A percentile compares a stretch with the other conserved stretches of the same genome.
These are phyloP conservation scores for Eumeta japonica DNA, from an alignment of 1,140 invertebrate species.

Conservation along the genomic window DNA sequence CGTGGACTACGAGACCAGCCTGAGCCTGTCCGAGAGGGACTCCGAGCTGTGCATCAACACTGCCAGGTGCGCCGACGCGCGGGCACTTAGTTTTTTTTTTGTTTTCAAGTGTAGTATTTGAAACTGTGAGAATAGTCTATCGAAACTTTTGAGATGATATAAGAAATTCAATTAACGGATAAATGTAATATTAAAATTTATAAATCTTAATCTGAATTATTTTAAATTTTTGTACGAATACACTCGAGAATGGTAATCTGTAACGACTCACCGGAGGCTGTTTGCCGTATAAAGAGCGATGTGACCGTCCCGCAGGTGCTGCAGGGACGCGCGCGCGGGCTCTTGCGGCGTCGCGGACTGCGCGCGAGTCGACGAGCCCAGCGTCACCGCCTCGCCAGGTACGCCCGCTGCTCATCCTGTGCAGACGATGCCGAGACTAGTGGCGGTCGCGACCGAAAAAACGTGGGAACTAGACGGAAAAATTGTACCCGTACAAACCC, in stretches of 20 bases:
- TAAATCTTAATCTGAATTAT: background rate
- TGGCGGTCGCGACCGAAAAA: no score
- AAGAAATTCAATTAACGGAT: no score
- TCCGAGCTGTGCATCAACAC: conserved; percentile 38
- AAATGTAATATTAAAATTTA: background rate
- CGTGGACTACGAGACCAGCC: conserved; percentile 21
- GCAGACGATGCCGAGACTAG: no score
- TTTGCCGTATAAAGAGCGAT: no score
- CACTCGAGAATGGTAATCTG: no score
- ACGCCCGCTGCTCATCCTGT: no score
- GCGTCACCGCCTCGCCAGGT: conserved; percentile 24
- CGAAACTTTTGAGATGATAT: background rate
- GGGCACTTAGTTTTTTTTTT: no score
- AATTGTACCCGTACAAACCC: no score
- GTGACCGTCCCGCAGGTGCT: conserved; percentile 22
- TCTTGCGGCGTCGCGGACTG: conserved; percentile 16
- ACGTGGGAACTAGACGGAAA: no score
- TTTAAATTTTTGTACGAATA: no score
- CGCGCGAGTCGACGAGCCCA: conserved; percentile 9
- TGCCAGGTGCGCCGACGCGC: conserved; percentile 23
- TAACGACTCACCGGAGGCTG: no score
- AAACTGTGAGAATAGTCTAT: background rate
- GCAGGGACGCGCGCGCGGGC: conserved; percentile 17
- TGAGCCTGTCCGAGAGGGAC: conserved; percentile 32
- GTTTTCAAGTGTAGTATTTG: no score